Evolutionary conservation across 2,797 vertebrate genomes (phyloP).

Genomic region (Danionella dracula): DNA sequence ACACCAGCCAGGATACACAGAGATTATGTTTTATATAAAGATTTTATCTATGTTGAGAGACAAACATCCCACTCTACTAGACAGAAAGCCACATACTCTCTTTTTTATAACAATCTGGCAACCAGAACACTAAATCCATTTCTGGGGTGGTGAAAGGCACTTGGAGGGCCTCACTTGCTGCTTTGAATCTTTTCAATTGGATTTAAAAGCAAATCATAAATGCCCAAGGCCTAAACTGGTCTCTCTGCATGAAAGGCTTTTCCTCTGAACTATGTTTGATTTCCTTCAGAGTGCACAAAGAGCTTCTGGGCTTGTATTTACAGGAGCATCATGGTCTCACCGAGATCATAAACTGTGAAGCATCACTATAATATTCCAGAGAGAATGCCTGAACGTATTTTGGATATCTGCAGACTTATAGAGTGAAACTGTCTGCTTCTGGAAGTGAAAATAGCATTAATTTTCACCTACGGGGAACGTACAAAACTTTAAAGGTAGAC

Average conservation of each 20-base stretch:
- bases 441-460: neutral
- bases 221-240: constrained; percentile 3
- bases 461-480: neutral
- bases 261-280: constrained; percentile 12
- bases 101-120: neutral
- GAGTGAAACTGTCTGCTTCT: neutral
- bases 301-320: neutral
- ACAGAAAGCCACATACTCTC: neutral
- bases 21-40: constrained; percentile 9
- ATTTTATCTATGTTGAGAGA: neutral
- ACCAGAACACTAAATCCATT: neutral
- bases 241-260: neutral
- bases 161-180: neutral
- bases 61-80: neutral
- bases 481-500: neutral
- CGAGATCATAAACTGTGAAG: neutral
- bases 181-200: constrained; percentile 5
- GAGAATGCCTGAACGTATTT: neutral
- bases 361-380: neutral
- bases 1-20: constrained; percentile 3
- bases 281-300: neutral
- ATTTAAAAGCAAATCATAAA: constrained; percentile 28
- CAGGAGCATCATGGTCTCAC: neutral
- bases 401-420: neutral
- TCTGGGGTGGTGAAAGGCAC: neutral